Evolutionary conservation across 1,140 invertebrate genomes (phyloP).

Genomic region (Euglossa dilemma): DNA sequence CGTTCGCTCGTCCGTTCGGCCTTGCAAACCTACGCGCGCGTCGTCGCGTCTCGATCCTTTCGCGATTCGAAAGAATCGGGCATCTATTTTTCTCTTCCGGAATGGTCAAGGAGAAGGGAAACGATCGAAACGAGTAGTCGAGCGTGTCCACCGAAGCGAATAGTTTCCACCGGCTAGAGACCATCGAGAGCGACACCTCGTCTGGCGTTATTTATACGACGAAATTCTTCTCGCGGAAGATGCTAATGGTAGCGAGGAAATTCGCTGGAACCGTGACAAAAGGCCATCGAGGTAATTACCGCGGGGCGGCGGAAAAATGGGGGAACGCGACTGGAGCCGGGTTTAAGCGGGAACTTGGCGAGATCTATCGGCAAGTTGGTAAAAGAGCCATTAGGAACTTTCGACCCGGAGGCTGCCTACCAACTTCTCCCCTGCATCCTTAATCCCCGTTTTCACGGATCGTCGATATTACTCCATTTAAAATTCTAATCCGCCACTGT

Average conservation of each 20-base stretch:
- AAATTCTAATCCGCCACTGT: slow-evolving; percentile 63
- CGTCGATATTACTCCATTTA: slow-evolving; percentile 49
- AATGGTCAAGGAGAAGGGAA: too few species aligned
- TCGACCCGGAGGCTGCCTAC: neutral
- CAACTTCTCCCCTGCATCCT: slow-evolving; percentile 36
- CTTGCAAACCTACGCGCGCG: too few species aligned
- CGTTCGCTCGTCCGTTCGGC: too few species aligned
- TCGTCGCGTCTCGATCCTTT: too few species aligned
- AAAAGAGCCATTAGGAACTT: slow-evolving; percentile 64
- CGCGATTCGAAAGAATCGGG: too few species aligned
- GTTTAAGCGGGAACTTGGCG: slow-evolving; percentile 38
- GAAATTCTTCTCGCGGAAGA: slow-evolving; percentile 15
- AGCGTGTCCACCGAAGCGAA: too few species aligned
- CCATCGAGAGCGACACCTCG: too few species aligned
- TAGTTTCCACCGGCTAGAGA: too few species aligned
- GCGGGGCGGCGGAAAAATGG: slow-evolving; percentile 39
- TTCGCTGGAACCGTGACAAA: slow-evolving; percentile 39
- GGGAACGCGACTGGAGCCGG: neutral
- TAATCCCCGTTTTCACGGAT: slow-evolving; percentile 58
- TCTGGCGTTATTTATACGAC: neutral
- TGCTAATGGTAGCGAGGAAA: slow-evolving; percentile 45
- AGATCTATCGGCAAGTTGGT: slow-evolving; percentile 57
- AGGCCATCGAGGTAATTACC: slow-evolving; percentile 49
- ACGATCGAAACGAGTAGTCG: too few species aligned
- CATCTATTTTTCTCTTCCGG: too few species aligned